These are phyloP conservation scores for Tragelaphus imberbis DNA, from an alignment of 2,113 vertebrate species.

Conservation along the genomic window DNA sequence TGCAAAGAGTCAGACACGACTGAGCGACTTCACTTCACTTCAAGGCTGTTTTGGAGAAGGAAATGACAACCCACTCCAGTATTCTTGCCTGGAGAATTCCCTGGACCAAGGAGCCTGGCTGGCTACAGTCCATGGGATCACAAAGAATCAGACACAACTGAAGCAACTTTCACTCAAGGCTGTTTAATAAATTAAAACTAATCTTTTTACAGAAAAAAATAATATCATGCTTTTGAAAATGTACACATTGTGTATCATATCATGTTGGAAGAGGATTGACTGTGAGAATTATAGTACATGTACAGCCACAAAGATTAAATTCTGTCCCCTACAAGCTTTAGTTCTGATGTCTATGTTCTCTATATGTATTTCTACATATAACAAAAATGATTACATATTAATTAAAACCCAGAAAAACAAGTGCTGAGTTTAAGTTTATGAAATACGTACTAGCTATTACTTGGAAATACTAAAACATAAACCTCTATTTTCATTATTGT, in stretches of 20 bases:
- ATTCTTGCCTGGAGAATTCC: neutral
- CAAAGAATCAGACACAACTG: neutral
- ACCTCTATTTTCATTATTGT: neutral
- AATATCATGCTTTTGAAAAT: neutral
- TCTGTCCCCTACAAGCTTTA: neutral
- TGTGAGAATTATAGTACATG: neutral
- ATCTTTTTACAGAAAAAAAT: neutral
- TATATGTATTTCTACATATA: neutral
- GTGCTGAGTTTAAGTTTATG: neutral
- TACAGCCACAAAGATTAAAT: neutral
- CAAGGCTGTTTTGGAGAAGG: neutral
- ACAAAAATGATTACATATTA: neutral
- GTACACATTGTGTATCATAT: neutral
- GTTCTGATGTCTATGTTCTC: neutral
- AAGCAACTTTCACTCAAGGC: neutral
- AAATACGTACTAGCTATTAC: neutral
- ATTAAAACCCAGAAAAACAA: neutral
- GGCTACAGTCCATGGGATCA: neutral
- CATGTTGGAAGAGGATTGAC: neutral
- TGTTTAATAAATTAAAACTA: neutral
- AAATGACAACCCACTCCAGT: neutral
- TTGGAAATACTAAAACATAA: neutral
- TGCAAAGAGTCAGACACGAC: neutral
- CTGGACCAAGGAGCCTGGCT: neutral
- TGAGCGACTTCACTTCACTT: no score